Percentiles rank a stretch among this genome's conserved stretches.
phyloP scores from a whole-genome alignment of 2,888 invertebrate species.

The Minunthozetes semirufus region DNA sequence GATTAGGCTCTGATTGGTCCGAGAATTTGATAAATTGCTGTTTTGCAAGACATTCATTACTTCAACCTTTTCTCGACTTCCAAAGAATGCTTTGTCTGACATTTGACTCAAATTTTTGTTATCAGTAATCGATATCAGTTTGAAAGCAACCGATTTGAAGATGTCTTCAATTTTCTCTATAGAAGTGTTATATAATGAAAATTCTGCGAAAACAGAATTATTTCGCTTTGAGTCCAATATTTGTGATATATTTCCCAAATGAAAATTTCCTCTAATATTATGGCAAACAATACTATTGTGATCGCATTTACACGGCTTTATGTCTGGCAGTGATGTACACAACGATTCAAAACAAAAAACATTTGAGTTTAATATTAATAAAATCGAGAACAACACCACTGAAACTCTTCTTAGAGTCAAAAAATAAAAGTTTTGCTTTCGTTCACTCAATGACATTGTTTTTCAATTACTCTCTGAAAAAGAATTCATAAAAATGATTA shows the following conservation, averaged over 20 bases:
- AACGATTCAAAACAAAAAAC: not conserved
- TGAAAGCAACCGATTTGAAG: not conserved
- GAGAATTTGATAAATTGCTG: not conserved
- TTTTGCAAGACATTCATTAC: not conserved
- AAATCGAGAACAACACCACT: not conserved
- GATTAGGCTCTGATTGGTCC: not conserved
- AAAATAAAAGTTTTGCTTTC: too few relatives aligned
- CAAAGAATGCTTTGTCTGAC: not conserved
- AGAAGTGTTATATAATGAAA: not conserved
- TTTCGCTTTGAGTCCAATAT: not conserved
- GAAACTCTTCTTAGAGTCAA: too few relatives aligned
- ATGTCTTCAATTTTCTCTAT: not conserved
- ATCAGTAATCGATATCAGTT: not conserved
- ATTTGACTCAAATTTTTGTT: not conserved
- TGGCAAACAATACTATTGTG: not conserved
- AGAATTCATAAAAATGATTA: too few relatives aligned
- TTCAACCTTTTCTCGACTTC: not conserved
- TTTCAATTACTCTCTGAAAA: too few relatives aligned
- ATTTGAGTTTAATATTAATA: not conserved
- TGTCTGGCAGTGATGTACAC: not conserved
- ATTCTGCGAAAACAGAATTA: not conserved
- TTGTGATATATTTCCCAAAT: constrained; percentile 6
- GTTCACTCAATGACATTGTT: too few relatives aligned
- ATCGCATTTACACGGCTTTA: not conserved
- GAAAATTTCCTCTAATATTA: not conserved